Evolutionary conservation across 2,113 vertebrate genomes (phyloP), one percentile per base, ranked within the genome.

Genomic region (Halcyon senegalensis): DNA sequence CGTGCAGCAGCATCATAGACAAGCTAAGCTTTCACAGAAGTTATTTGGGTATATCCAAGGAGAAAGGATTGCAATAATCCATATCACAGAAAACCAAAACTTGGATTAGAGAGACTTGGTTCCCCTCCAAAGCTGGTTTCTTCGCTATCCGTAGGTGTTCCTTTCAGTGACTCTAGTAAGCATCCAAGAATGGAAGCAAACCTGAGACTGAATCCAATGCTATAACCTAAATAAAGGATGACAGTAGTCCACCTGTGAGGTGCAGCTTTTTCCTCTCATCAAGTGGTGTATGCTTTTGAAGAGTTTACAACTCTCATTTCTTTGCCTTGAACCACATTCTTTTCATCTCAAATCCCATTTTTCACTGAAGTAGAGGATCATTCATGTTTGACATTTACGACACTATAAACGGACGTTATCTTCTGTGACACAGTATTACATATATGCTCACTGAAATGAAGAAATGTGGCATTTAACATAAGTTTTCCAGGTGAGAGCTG

Each of bases 341-440:
- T 94, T 93, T 83, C 27, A 85, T 76, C 44, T 87, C 41, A 79
- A 76, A 87, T 91, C 53, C 58, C 9, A n/a, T 89, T 94, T 96
- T 82, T 85, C 70, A 53, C 48, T 14, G 24, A 79, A 85, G 83
- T 92, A 76, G 35, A 76, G 23, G 25, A 73, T 84, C 68, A 62
- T 37, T 84, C 41, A 53, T 70, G 31, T 94, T 48, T 72, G 78
- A 72, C 62, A 56, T 85, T 83, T 80, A 60, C 82, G 63, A 35
- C 33, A 21, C 17, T 64, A 25, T 68, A 72, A 93, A 76, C 0
- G 0, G 23, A 35, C 0, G 0, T n/a, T 79, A 44, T 53, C 27
- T 76, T 83, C 62, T 79, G 23, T 76, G 58, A 48, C 35, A 39
- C 12, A 62, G 15, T 44, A 51, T 68, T 79, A 31, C 43, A 37